phyloP scores from a whole-genome alignment of 1,140 invertebrate species.

The Orussus abietinus region DNA sequence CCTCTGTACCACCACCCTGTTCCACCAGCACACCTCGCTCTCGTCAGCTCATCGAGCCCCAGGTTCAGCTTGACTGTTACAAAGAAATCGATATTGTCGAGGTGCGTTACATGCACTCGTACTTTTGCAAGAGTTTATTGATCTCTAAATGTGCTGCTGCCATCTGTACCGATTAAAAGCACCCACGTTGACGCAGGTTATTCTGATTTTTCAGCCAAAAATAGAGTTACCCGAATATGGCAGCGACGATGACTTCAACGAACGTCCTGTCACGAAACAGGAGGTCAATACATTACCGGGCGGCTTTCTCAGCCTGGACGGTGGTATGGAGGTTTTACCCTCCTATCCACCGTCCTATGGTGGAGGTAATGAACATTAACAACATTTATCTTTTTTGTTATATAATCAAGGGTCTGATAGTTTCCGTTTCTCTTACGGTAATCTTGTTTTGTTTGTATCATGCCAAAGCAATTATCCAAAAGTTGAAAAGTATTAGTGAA shows the following conservation, averaged over 20 bases:
- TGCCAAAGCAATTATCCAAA: too few relatives aligned
- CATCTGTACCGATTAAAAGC: too few relatives aligned
- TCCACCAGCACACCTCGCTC: constrained; percentile 42
- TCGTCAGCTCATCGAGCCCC: constrained; percentile 50
- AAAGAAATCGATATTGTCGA: constrained; percentile 53
- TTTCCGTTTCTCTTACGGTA: too few relatives aligned
- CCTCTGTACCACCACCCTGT: constrained; percentile 37
- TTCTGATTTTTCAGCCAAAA: constrained; percentile 47
- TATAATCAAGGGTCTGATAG: too few relatives aligned
- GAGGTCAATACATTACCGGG: constrained; percentile 48
- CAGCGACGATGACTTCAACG: constrained; percentile 57
- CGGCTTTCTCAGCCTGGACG: constrained; percentile 51
- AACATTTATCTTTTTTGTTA: neutral
- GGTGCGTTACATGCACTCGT: too few relatives aligned
- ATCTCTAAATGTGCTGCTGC: neutral
- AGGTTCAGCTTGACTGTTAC: constrained; percentile 53
- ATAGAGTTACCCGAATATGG: constrained; percentile 59
- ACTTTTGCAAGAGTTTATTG: neutral
- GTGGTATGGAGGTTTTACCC: constrained; percentile 51
- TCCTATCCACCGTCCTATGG: constrained; percentile 47
- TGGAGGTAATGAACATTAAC: constrained; percentile 34
- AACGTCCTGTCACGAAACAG: constrained; percentile 46
- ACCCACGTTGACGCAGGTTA: neutral
- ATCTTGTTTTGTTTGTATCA: too few relatives aligned
- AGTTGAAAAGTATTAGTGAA: too few relatives aligned